A percentile compares a stretch with the other conserved stretches of the same genome.
These are phyloP conservation scores for Patella caerulea DNA, from an alignment of 2,888 invertebrate genomes.

Conservation along the genomic window DNA sequence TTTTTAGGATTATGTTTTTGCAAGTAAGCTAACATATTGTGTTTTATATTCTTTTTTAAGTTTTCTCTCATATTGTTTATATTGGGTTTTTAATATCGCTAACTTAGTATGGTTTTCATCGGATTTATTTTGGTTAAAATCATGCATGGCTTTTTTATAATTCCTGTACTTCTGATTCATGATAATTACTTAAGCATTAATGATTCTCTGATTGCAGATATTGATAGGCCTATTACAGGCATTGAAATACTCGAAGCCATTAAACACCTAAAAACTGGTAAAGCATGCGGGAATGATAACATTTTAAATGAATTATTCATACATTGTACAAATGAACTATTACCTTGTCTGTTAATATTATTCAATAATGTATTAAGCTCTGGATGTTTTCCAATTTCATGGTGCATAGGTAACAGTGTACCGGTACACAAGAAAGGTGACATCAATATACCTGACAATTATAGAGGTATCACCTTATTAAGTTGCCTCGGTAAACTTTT, in stretches of 20 bases:
- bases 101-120: too few species aligned
- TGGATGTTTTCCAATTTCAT: neutral
- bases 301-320: slow-evolving; percentile 1
- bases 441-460: slow-evolving; percentile 1
- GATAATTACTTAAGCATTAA: neutral
- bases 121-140: too few species aligned
- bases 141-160: too few species aligned
- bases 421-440: neutral
- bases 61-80: too few species aligned
- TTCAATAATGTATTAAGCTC: neutral
- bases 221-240: neutral
- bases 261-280: neutral
- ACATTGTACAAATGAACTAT: neutral
- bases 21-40: too few species aligned
- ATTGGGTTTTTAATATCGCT: too few species aligned
- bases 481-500: slow-evolving; percentile 32
- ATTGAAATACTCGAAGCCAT: neutral
- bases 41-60: too few species aligned
- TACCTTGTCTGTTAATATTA: too few species aligned
- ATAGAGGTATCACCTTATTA: slow-evolving; percentile 33
- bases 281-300: neutral
- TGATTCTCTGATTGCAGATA: neutral
- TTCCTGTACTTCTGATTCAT: neutral
- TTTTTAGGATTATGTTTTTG: too few species aligned
- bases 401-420: neutral